Evolutionary conservation across 1,140 invertebrate genomes (phyloP).

Genomic region (Oncopodura yosiiana): DNA sequence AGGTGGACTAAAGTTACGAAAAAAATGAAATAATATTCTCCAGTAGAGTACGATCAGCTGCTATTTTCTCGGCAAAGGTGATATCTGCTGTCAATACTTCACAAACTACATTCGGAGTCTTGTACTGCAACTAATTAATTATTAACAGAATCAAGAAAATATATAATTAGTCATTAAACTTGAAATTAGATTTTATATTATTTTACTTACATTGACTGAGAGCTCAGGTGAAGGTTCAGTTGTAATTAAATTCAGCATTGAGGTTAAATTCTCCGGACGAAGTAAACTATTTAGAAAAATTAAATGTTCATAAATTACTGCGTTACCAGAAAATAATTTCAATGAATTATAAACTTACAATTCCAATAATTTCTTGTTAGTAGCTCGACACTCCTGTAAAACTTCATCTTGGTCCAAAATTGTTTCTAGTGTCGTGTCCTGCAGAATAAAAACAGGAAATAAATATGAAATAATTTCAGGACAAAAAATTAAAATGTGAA

Average conservation of each 20-base stretch:
- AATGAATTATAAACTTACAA: slow-evolving; percentile 59
- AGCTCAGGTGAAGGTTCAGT: slow-evolving; percentile 68
- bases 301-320: background rate
- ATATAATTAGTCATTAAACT: background rate
- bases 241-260: slow-evolving; percentile 74
- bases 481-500: background rate
- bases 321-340: slow-evolving; percentile 4
- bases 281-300: slow-evolving; percentile 54
- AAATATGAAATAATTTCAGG: background rate
- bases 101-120: slow-evolving; percentile 84
- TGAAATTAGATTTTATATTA: background rate
- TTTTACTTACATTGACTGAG: slow-evolving; percentile 26
- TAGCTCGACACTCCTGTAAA: slow-evolving; percentile 86
- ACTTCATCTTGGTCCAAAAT: slow-evolving; percentile 90
- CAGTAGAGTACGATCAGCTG: slow-evolving; percentile 63
- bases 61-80: slow-evolving; percentile 72
- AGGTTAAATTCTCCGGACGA: slow-evolving; percentile 68
- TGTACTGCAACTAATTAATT: slow-evolving; percentile 65
- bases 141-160: slow-evolving; percentile 1
- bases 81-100: slow-evolving; percentile 86
- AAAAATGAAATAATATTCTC: slow-evolving; percentile 73
- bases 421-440: slow-evolving; percentile 83
- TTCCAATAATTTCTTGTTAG: slow-evolving; percentile 81
- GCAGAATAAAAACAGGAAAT: slow-evolving; percentile 37
- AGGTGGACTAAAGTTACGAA: slow-evolving; percentile 67